Conservation (phyloP, 2,888 invertebrate genomes). For the Perizoma affinitatum region DNA sequence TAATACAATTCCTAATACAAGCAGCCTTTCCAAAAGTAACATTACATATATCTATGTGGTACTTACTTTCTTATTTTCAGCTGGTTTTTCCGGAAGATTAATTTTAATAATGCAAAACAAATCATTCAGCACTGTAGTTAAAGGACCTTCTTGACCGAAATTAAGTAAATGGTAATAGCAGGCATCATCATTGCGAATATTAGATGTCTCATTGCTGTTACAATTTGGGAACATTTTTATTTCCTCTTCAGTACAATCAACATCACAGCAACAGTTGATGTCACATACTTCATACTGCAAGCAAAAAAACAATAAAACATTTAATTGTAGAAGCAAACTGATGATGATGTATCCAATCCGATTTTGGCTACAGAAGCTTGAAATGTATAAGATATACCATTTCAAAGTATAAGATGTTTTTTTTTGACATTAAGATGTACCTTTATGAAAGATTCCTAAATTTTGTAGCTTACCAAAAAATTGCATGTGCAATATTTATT, state of each 20-base stretch:
- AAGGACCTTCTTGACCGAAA: constrained; percentile 35
- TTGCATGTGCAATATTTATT: constrained; percentile 62
- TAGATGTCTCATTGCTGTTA: constrained; percentile 44
- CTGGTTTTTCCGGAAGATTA: constrained; percentile 64
- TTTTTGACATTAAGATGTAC: no score
- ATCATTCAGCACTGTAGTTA: constrained; percentile 47
- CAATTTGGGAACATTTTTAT: constrained; percentile 85
- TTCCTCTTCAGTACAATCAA: constrained; percentile 87
- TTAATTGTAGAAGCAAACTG: no score
- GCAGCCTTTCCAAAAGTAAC: no score
- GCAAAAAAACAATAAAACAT: constrained; percentile 6
- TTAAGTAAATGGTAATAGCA: constrained; percentile 48
- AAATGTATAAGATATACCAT: no score
- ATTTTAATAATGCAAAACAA: constrained; percentile 70
- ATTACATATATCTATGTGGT: neutral
- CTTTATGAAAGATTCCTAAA: no score
- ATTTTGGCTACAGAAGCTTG: no score
- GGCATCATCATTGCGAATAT: constrained; percentile 33
- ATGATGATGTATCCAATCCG: no score
- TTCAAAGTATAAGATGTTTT: no score
- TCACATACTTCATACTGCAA: constrained; percentile 87
- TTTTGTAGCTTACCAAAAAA: constrained; percentile 58
- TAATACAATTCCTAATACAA: no score
- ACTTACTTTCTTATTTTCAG: constrained; percentile 50
- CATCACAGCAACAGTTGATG: constrained; percentile 93